Evolutionary conservation across 2,113 vertebrate genomes (phyloP).

Genomic region (Pygoscelis antarcticus): DNA sequence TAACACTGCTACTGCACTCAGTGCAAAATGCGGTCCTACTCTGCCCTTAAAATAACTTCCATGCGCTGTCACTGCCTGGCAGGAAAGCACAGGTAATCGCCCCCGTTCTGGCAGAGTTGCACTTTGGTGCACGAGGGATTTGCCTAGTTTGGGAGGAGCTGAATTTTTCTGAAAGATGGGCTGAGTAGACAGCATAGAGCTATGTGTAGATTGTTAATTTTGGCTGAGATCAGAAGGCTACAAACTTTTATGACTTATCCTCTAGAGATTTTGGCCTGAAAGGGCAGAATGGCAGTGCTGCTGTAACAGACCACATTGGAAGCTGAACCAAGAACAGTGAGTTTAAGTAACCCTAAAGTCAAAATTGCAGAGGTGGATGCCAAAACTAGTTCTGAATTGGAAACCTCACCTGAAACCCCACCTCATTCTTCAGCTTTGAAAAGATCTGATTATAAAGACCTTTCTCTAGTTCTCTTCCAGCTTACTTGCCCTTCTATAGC

Average conservation of each 20-base stretch:
- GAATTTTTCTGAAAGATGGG: background rate
- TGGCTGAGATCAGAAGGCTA: background rate
- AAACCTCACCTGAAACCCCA: background rate
- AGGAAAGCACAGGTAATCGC: background rate
- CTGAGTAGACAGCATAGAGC: background rate
- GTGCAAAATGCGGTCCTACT: background rate
- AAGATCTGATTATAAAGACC: background rate
- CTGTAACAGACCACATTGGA: background rate
- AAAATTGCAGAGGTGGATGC: background rate
- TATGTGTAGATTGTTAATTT: background rate
- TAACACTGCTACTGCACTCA: background rate
- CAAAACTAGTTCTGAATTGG: background rate
- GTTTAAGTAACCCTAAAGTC: background rate
- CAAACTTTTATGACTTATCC: background rate
- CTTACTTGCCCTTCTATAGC: background rate
- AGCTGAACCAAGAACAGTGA: background rate
- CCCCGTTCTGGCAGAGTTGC: background rate
- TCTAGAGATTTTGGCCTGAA: background rate
- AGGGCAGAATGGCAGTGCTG: background rate
- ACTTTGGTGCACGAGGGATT: background rate
- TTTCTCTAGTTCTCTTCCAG: background rate
- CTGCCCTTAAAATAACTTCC: background rate
- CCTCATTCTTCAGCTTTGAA: background rate
- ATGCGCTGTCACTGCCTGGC: background rate
- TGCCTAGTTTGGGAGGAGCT: background rate